phyloP scores from a whole-genome alignment of 2,113 vertebrate species.

The Clinocottus analis region DNA sequence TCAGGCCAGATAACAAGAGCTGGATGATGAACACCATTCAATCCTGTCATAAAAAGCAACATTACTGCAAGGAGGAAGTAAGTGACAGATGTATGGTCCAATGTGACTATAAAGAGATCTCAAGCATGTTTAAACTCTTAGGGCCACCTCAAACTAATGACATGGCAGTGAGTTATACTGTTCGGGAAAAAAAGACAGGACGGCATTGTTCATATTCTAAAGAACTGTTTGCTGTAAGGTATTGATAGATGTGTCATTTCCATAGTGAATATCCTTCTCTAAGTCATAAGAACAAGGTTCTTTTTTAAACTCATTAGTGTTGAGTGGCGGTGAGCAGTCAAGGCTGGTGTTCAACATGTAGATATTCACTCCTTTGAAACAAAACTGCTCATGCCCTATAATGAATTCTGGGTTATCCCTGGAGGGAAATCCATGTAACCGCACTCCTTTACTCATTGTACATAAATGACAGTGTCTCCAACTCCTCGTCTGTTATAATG shows the following conservation, averaged over 20 bases:
- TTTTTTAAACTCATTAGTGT: constrained; percentile 59
- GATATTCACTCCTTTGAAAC: constrained; percentile 3
- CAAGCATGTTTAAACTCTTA: constrained; percentile 44
- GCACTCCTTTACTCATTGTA: not conserved
- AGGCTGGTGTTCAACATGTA: no score
- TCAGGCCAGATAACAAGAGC: constrained; percentile 20
- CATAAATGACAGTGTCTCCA: not conserved
- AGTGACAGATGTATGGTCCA: constrained; percentile 69
- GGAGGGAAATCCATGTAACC: not conserved
- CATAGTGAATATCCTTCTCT: constrained; percentile 16
- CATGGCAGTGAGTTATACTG: constrained; percentile 34
- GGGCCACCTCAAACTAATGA: constrained; percentile 58
- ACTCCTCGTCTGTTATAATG: not conserved
- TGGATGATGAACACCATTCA: constrained; percentile 36
- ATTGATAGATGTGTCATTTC: constrained; percentile 19
- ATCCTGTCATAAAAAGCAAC: constrained; percentile 43
- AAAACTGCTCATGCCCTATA: constrained; percentile 4
- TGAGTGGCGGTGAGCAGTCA: no score
- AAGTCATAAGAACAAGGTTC: constrained; percentile 58
- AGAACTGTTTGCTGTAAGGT: constrained; percentile 18
- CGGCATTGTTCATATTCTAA: constrained; percentile 2
- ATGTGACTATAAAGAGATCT: constrained; percentile 57
- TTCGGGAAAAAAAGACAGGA: constrained; percentile 15
- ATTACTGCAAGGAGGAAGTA: constrained; percentile 61
- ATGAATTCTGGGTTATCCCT: not conserved